phyloP scores from a whole-genome alignment of 2,888 invertebrate genomes.

The Tachina fera region DNA sequence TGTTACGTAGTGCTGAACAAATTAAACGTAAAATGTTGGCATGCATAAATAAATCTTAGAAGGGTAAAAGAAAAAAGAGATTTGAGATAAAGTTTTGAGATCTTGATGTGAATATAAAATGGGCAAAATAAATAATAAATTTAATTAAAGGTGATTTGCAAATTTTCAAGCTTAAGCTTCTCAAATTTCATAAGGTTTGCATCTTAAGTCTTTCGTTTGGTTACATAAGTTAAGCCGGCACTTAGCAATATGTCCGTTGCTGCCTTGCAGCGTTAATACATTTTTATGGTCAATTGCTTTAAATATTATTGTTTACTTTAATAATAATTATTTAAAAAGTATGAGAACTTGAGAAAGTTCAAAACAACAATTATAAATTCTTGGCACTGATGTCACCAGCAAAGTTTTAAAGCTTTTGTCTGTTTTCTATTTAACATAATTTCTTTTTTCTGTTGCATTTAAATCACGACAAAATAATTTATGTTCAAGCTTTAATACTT shows the following conservation, averaged over 20 bases:
- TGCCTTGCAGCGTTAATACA: slow-evolving; percentile 24
- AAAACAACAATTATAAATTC: no score
- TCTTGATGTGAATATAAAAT: slow-evolving; percentile 19
- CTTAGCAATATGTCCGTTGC: background rate
- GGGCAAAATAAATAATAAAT: background rate
- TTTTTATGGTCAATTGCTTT: background rate
- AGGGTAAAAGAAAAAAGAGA: background rate
- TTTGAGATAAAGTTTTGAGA: slow-evolving; percentile 8
- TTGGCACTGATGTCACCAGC: no score
- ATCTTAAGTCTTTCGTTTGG: slow-evolving; percentile 67
- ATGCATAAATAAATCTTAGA: slow-evolving; percentile 1
- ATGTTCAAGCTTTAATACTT: background rate
- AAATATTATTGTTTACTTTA: no score
- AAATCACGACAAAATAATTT: background rate
- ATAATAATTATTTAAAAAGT: no score
- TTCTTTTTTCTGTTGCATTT: background rate
- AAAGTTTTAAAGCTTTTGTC: no score
- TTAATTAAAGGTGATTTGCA: slow-evolving; percentile 3
- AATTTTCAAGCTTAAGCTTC: slow-evolving; percentile 12
- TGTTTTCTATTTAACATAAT: no score
- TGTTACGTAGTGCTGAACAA: background rate
- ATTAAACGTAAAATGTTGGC: background rate
- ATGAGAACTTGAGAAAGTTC: no score
- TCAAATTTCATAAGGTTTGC: slow-evolving; percentile 59
- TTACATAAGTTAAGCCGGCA: background rate